These are phyloP conservation scores for Sinodicranocentrus sp. DNA, from an alignment of 2,888 invertebrate genomes.

Conservation along the genomic window DNA sequence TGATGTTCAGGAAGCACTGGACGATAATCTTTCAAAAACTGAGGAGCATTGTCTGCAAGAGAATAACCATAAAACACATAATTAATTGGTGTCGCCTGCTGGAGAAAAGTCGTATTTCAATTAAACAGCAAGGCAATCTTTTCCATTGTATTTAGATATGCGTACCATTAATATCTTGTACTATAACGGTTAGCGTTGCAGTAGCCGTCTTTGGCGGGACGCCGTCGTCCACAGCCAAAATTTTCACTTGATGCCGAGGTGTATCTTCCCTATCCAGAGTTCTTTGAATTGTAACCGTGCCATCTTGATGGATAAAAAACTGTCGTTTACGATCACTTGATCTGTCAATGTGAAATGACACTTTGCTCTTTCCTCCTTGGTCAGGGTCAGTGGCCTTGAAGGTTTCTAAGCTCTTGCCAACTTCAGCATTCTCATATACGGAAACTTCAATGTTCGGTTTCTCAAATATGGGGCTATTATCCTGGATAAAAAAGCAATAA, in stretches of 20 bases:
- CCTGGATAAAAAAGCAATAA: constrained; percentile 32
- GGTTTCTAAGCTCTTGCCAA: constrained; percentile 93
- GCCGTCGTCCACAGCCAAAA: constrained; percentile 96
- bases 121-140: no score
- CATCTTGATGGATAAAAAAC: constrained; percentile 96
- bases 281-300: constrained; percentile 95
- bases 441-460: constrained; percentile 94
- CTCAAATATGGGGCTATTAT: constrained; percentile 88
- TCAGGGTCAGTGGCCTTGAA: constrained; percentile 98
- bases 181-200: constrained; percentile 94
- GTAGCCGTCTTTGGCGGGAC: constrained; percentile 93
- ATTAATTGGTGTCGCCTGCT: background rate
- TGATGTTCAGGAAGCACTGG: constrained; percentile 96
- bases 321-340: constrained; percentile 95
- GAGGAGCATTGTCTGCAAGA: constrained; percentile 89
- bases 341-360: constrained; percentile 92
- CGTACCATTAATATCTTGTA: constrained; percentile 90
- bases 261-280: constrained; percentile 96
- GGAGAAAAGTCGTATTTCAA: background rate
- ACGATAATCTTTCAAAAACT: constrained; percentile 93
- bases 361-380: constrained; percentile 93
- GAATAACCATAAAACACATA: no score
- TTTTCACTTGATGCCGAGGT: constrained; percentile 96
- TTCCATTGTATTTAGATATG: no score
- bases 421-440: constrained; percentile 94